phyloP scores from a whole-genome alignment of 2,797 vertebrate genomes.

The Octomys mimax region DNA sequence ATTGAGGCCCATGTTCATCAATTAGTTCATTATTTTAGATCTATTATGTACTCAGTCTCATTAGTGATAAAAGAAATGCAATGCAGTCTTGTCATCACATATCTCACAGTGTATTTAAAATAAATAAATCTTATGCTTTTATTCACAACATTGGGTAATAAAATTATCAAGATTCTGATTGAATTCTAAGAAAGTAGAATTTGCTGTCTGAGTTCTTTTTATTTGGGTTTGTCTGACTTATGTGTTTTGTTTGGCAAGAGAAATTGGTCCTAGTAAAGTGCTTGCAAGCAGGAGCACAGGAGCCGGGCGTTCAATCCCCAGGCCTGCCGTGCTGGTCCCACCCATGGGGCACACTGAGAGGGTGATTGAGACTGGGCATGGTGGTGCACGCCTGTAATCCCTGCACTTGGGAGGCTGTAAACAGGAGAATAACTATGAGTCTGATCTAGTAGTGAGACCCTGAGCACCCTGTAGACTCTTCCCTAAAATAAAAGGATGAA shows the following conservation, averaged over 20 bases:
- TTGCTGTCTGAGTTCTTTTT: not conserved
- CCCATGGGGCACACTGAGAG: too few species aligned
- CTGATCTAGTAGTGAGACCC: too few species aligned
- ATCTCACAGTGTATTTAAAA: slow-evolving; percentile 42
- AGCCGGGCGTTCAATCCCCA: too few species aligned
- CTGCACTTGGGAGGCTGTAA: too few species aligned
- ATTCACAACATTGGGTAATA: not conserved
- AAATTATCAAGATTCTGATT: slow-evolving; percentile 20
- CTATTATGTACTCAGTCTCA: not conserved
- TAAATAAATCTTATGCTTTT: slow-evolving; percentile 40
- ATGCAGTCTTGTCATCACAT: not conserved
- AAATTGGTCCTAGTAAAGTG: not conserved
- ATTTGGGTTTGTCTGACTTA: slow-evolving; percentile 48
- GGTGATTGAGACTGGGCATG: too few species aligned
- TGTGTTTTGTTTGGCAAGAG: slow-evolving; percentile 42
- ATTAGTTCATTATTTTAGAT: slow-evolving; percentile 19
- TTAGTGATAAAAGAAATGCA: slow-evolving; percentile 17
- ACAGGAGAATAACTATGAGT: too few species aligned
- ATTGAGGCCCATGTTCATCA: slow-evolving; percentile 26
- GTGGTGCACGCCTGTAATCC: too few species aligned
- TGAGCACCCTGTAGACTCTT: too few species aligned
- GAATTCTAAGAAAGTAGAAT: slow-evolving; percentile 46
- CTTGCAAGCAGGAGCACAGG: too few species aligned
- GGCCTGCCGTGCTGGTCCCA: too few species aligned
- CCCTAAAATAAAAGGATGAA: too few species aligned